phyloP scores from a whole-genome alignment of 2,797 vertebrate genomes.

The Enteromius unitaeniatus region DNA sequence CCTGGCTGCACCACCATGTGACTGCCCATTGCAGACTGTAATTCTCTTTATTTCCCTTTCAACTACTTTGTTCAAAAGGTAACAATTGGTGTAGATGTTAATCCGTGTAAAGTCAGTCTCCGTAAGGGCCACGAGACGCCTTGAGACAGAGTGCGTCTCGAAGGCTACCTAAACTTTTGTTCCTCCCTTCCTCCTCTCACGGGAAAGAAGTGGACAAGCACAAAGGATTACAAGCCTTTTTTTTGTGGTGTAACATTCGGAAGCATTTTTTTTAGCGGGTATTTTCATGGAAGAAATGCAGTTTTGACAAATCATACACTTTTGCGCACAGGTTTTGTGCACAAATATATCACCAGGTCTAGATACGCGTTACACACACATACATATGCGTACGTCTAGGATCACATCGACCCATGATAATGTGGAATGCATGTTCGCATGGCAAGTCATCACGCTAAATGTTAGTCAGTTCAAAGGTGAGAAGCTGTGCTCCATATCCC shows the following conservation, averaged over 20 bases:
- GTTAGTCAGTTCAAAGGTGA: constrained; percentile 54
- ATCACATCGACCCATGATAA: constrained; percentile 17
- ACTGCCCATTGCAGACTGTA: constrained; percentile 51
- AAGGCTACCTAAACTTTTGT: constrained; percentile 12
- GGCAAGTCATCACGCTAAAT: constrained; percentile 51
- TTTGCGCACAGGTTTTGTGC: background rate
- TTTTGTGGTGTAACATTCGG: constrained; percentile 42
- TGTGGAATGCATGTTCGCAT: constrained; percentile 35
- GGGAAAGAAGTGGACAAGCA: constrained; percentile 76
- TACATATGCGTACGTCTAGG: background rate
- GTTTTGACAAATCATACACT: background rate
- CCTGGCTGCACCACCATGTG: constrained; percentile 45
- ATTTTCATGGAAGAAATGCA: background rate
- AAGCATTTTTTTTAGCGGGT: constrained; percentile 56
- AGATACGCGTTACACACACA: constrained; percentile 15
- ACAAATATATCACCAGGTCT: background rate
- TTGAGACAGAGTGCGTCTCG: constrained; percentile 36
- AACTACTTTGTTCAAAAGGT: constrained; percentile 71
- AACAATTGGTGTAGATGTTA: constrained; percentile 80
- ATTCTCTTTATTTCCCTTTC: constrained; percentile 31
- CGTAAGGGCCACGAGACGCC: constrained; percentile 72
- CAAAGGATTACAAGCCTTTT: constrained; percentile 75
- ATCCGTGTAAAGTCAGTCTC: constrained; percentile 74
- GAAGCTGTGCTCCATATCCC: constrained; percentile 38
- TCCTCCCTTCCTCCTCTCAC: constrained; percentile 65